Evolutionary conservation across 1,140 invertebrate genomes (phyloP).

Genomic region (Nomia melanderi): DNA sequence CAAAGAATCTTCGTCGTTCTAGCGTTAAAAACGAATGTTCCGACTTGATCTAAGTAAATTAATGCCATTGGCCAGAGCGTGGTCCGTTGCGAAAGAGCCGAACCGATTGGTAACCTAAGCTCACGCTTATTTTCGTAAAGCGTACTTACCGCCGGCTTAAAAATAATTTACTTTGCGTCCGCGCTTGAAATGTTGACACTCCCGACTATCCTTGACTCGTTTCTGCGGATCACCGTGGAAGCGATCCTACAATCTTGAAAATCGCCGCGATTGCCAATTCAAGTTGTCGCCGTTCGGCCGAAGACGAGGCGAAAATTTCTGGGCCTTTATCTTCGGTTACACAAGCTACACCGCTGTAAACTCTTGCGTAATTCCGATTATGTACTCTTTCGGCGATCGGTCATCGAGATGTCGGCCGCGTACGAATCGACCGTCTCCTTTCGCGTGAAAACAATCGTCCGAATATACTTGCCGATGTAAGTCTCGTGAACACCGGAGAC

Average conservation of each 20-base stretch:
- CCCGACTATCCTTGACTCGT: slow-evolving; percentile 42
- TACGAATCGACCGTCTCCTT: not conserved
- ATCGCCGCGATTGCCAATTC: slow-evolving; percentile 19
- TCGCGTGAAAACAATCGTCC: not conserved
- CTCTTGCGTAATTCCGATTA: slow-evolving; percentile 28
- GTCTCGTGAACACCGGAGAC: no score
- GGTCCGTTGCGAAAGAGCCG: slow-evolving; percentile 7
- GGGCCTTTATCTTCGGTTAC: slow-evolving; percentile 34
- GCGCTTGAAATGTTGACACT: not conserved
- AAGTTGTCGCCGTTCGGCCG: not conserved
- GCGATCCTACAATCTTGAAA: slow-evolving; percentile 12
- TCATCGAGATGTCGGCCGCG: not conserved
- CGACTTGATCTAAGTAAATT: no score
- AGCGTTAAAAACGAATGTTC: not conserved
- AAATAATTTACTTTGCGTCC: slow-evolving; percentile 42
- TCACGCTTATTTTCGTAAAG: slow-evolving; percentile 47
- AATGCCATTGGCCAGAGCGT: no score
- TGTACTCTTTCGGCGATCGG: slow-evolving; percentile 6
- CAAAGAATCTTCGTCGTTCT: no score
- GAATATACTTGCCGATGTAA: no score
- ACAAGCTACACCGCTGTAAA: not conserved
- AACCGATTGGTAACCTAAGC: slow-evolving; percentile 36
- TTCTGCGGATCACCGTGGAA: slow-evolving; percentile 31
- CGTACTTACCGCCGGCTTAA: slow-evolving; percentile 6
- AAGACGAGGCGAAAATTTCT: slow-evolving; percentile 20